Percentiles rank a stretch among this genome's conserved stretches.
Evolutionary conservation across 2,888 invertebrate genomes (phyloP).

Genomic region (Drosophila multiciliata): DNA sequence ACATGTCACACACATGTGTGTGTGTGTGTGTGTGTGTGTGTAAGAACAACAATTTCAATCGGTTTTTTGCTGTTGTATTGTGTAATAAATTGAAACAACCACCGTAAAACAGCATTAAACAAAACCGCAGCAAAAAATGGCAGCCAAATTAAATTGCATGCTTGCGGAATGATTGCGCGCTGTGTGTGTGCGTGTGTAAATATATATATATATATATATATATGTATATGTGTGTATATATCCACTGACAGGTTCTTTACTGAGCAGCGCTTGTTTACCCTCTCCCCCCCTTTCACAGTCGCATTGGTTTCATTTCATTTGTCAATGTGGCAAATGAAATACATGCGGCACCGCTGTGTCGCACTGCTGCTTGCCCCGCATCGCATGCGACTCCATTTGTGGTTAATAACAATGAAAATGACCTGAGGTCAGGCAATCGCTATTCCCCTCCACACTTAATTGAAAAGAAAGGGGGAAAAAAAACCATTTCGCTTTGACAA

Average conservation of each 20-base stretch:
- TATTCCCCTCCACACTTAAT: constrained; percentile 19
- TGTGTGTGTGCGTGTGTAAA: constrained; percentile 19
- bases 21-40: constrained; percentile 22
- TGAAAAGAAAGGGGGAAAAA: constrained; percentile 3
- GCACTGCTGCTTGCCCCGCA: constrained; percentile 16
- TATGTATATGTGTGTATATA: not conserved
- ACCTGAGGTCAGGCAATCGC: constrained; percentile 38
- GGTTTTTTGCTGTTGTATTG: constrained; percentile 48
- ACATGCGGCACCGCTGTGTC: constrained; percentile 28
- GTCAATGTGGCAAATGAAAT: constrained; percentile 72
- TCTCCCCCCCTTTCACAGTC: constrained; percentile 11
- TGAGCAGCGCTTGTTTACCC: constrained; percentile 20
- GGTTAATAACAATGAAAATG: constrained; percentile 41
- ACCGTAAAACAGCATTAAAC: constrained; percentile 71
- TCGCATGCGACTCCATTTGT: constrained; percentile 41
- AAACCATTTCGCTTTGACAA: not conserved
- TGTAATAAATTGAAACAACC: constrained; percentile 77
- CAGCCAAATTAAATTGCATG: constrained; percentile 74
- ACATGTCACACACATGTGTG: constrained; percentile 61
- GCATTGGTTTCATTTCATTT: constrained; percentile 69
- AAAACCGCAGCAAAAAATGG: constrained; percentile 72
- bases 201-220: not conserved
- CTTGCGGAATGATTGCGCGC: constrained; percentile 17
- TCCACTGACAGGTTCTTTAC: constrained; percentile 64
- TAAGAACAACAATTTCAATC: constrained; percentile 52